Conservation (phyloP, 2,797 vertebrate genomes). For the Furcifer pardalis region DNA sequence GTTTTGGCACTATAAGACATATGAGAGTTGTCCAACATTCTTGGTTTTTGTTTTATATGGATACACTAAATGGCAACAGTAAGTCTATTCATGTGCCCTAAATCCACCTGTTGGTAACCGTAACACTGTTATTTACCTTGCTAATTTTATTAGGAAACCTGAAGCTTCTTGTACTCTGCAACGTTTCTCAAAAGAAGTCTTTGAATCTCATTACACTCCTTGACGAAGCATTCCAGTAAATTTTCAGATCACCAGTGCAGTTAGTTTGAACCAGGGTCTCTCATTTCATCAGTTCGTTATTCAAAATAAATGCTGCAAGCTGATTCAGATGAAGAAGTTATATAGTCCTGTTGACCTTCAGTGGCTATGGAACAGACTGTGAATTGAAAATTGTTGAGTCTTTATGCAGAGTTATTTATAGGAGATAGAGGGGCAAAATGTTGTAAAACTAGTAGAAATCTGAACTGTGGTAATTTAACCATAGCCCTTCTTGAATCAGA, state of each 20-base stretch:
- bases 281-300: constrained; percentile 33
- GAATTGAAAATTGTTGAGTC: constrained; percentile 5
- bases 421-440: not conserved
- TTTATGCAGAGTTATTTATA: not conserved
- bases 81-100: constrained; percentile 76
- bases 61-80: constrained; percentile 75
- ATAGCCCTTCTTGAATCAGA: not conserved
- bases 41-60: constrained; percentile 69
- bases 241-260: constrained; percentile 20
- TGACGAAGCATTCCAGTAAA: constrained; percentile 65
- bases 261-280: constrained; percentile 7
- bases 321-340: constrained; percentile 14
- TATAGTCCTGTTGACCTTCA: not conserved
- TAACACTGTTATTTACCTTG: constrained; percentile 76
- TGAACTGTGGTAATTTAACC: not conserved
- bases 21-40: constrained; percentile 59
- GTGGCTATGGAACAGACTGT: constrained; percentile 23
- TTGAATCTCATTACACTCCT: constrained; percentile 60
- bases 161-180: constrained; percentile 67
- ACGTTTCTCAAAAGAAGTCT: constrained; percentile 67
- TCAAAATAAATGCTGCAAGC: constrained; percentile 31
- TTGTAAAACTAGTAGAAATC: not conserved
- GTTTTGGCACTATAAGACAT: constrained; percentile 64
- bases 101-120: constrained; percentile 82
- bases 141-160: constrained; percentile 82